Evolutionary conservation across 2,113 vertebrate species (phyloP).

Genomic region (Pimephales promelas): DNA sequence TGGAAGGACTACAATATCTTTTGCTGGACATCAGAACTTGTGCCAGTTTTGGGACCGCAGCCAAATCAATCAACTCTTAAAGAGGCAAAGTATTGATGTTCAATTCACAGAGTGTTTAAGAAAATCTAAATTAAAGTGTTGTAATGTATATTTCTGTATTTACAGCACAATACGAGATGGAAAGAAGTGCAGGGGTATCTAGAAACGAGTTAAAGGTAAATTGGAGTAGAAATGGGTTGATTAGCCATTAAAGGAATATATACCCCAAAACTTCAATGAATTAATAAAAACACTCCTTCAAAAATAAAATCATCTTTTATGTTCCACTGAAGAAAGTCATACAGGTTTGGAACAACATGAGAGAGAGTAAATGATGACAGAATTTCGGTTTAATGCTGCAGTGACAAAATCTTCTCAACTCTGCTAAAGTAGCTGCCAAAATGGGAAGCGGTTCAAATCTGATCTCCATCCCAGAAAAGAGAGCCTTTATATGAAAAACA

Average conservation of each 20-base stretch:
- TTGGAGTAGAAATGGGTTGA: neutral
- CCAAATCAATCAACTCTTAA: slow-evolving; percentile 46
- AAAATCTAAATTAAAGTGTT: slow-evolving; percentile 22
- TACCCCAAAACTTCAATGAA: neutral
- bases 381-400: neutral
- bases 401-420: neutral
- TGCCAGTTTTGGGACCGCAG: slow-evolving; percentile 38
- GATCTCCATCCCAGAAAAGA: neutral
- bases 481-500: neutral
- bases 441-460: slow-evolving; percentile 16
- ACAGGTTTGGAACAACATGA: neutral
- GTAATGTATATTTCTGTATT: slow-evolving; percentile 28
- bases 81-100: too few relatives aligned
- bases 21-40: slow-evolving; percentile 21
- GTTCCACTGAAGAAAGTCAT: neutral
- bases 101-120: slow-evolving; percentile 14
- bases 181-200: neutral
- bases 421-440: slow-evolving; percentile 1
- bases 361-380: neutral
- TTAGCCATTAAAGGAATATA: neutral
- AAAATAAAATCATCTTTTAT: neutral
- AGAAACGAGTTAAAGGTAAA: slow-evolving; percentile 15
- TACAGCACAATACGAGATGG: slow-evolving; percentile 27
- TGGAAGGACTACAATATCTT: slow-evolving; percentile 20
- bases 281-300: neutral